Base-by-base conservation (phyloP, 2,888 invertebrate species). In the Latrodectus hesperus region DNA sequence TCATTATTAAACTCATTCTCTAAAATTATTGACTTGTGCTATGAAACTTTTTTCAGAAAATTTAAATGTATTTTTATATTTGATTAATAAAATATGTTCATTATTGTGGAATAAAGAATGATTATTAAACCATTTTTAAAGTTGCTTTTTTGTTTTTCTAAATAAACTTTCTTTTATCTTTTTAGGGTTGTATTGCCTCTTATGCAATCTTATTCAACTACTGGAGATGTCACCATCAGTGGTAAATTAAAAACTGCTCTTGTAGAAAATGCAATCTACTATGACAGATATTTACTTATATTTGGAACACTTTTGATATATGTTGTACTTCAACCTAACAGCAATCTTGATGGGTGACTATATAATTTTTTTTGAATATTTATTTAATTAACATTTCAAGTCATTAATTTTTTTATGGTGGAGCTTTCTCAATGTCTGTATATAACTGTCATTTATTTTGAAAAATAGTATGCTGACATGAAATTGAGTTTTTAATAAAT, bases 191-290 rank as follows among this genome's bases (percentile, higher is more conserved):
- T 99, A 81, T 95, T 99, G 94, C 99, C 99, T 4, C 94, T 99
- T 93, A 98, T 99, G 98, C 99, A 99, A 92, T 99, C 98, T 0
- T 99, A 99, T 92, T 96, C 98, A 85, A 98, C 98, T 93, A 98
- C 99, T 1, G 99, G 99, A 4, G 99, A 99, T 92, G 99, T 99
- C 92, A 97, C 97, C 0, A 95, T 98, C 0, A 95, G 96, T 91
- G 98, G 98, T 55, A 99, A 99, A 93, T 93, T 99, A 5, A 97
- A 97, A 92, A 97, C 98, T 0, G 98, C 99, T 0, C 92, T 99
- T 72, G 96, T 98, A 71, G 99, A 99, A 92, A 99, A 99, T 93
- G 97, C 97, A 4, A 97, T 99, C 90, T 99, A 99, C 93, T 99
- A 99, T 91, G 98, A 98, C 38, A 98, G 98, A 67, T 99, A 99